Base-by-base conservation (phyloP, 2,888 invertebrate genomes). In the Cotesia congregata region DNA sequence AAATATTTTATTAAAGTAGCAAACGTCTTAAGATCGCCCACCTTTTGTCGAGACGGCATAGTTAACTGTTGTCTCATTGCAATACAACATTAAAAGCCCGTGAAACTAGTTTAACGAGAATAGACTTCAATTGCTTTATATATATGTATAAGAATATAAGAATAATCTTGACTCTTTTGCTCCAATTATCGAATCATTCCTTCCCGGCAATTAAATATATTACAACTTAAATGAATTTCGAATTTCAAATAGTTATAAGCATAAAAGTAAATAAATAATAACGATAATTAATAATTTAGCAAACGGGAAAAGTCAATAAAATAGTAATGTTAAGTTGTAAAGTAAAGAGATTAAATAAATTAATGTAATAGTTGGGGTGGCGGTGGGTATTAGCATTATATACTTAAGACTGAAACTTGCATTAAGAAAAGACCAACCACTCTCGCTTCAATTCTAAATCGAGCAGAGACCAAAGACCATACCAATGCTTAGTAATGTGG, bases 361-460 rank as follows among this genome's bases (percentile, higher is more conserved):
- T 30, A 3, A 30, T 30, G 30, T 30, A 30, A 69, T 69, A 20
- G 72, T 61, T 39, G 71, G 71, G 61, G 62, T 62, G 38, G 62
- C 39, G 38, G 50, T 64, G 41, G 40, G 64, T 50, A 50, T 30
- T 30, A 30, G 30, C 30, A 30, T 30, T 30, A 30, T 30, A 30
- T 30, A 30, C 30, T 30, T 30, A 30, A 30, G 3, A 30, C 30
- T 30, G 30, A 30, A 50, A 50, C 50, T 50, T 71, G 71, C n/a
- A 62, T 62, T 50, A 50, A 50, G 50, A 50, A 50, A 50, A 50
- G 50, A 50, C 64, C 64, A 64, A 41, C 62, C 72, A 69, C 69
- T 75, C 69, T 41, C 12, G 69, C 41, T 75, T 69, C 69, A 70
- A 75, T 75, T 75, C 75, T 75, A 75, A 75, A 75, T 69, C 69